Evolutionary conservation across 2,888 invertebrate species (phyloP), one percentile per base, ranked within the genome.

Genomic region (Nemoura dubitans): DNA sequence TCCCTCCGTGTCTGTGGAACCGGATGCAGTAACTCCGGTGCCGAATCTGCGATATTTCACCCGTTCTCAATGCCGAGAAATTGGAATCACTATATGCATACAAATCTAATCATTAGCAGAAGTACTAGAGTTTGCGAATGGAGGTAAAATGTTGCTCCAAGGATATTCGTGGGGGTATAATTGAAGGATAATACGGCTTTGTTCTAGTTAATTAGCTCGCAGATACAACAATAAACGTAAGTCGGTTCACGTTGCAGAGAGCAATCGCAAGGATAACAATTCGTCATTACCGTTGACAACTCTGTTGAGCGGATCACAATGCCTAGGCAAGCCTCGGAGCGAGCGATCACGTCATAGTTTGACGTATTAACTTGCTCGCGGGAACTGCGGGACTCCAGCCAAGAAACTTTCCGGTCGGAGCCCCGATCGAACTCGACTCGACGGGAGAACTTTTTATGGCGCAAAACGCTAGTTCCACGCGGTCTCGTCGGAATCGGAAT

Each of bases 121-220:
- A 26, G 28, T 28, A 78, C 78, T 78, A 6, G 26, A 78, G 78
- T 78, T 78, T n/a, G 26, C 28, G 78, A 78, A 10, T 10, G 78
- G 27, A 78, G 78, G 28, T 26, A n/a, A 30, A 81, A 81, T 81
- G 81, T 81, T 81, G 28, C 81, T 59, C 21, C 59, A 59, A 59
- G 28, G 81, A 81, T 81, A 81, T 30, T 81, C 81, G 6, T 29
- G 81, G 59, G 59, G 59, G 59, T 28, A 28, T 81, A 81, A 81
- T 81, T 30, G 81, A 81, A 81, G 81, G n/a, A 81, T 81, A 81
- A 81, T 81, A 81, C 30, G 30, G 81, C 81, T 30, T 81, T 81
- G 81, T 81, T n/a, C n/a, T 30, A 28, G 28, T 29, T 81, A 81
- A 81, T 81, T 81, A 81, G 30, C 81, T 81, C 28, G 26, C 14